Evolutionary conservation across 1,140 invertebrate genomes (phyloP), one percentile per base, ranked within the genome.

Genomic region (Leucophenga varia): DNA sequence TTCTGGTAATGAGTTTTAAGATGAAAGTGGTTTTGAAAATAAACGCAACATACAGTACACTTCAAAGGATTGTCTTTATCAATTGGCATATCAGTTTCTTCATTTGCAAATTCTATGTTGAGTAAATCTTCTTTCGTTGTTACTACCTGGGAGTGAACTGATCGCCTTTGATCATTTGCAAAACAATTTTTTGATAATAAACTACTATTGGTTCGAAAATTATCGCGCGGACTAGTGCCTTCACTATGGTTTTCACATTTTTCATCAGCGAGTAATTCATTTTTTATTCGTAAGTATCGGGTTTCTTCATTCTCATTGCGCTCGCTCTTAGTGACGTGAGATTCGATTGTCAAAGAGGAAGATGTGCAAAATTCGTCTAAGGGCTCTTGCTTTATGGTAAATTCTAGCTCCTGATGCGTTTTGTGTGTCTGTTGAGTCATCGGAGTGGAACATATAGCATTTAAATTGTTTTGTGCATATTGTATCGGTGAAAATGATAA

Each of bases 1-100:
- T 93, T 96, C 79, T 95, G 93, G 76, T 94, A 97, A 69, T 97
- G 95, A 0, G 90, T 93, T 76, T 95, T 96, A 1, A 96, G 86
- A n/a, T 89, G 88, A 65, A 95, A 97, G 64, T 93, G 89, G 65
- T 95, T 97, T 72, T 93, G 91, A 77, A 97, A 97, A 56, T 91
- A 83, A 76, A 95, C 95, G 9, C 90, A 92, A 72, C 95, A 98
- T 12, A 90, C 89, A 2, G 88, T 87, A 75, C 95, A 98, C 57
- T 89, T 85, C 3, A 90, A 79, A 4, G 72, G 72, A 51, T 80
- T 80, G 48, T 87, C 85, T 63, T 84, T 86, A 72, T 93, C 92
- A 13, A 95, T 82, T 5, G 93, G 93, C 13, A 95, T 86, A 58
- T 91, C 88, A 49, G 84, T 82, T 2, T 83, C 86, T 35, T 55